Conservation (phyloP, 1,140 invertebrate species). For the Oryzaephilus surinamensis region DNA sequence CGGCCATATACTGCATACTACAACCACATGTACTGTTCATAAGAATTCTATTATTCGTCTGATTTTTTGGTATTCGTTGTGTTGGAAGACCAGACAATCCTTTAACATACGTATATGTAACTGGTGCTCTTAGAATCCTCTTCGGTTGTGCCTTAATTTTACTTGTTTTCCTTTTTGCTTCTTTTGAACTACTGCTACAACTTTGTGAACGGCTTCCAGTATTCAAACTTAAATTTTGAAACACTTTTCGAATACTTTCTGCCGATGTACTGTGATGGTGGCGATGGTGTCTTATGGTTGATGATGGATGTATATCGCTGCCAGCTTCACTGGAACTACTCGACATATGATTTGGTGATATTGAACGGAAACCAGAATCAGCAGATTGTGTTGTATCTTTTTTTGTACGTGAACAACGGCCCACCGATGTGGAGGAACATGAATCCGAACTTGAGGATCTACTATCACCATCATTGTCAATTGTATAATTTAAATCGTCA, state of each 20-base stretch:
- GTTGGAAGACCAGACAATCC: conserved; percentile 69
- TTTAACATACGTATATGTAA: conserved; percentile 65
- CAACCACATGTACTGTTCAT: conserved; percentile 27
- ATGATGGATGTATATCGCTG: conserved; percentile 42
- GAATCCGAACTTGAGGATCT: conserved; percentile 47
- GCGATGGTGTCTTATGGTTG: conserved; percentile 40
- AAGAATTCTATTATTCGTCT: conserved; percentile 32
- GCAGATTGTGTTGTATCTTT: conserved; percentile 19
- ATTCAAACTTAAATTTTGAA: conserved; percentile 53
- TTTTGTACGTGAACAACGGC: conserved; percentile 32
- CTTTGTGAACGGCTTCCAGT: conserved; percentile 51
- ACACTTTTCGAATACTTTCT: conserved; percentile 54
- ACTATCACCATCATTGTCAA: conserved; percentile 45
- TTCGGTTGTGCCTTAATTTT: conserved; percentile 54
- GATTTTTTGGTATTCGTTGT: conserved; percentile 56
- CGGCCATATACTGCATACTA: conserved; percentile 30
- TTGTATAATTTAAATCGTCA: conserved; percentile 36
- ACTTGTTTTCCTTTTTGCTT: conserved; percentile 28
- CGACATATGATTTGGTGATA: conserved; percentile 38
- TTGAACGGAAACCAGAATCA: conserved; percentile 23
- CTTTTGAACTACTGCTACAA: conserved; percentile 43
- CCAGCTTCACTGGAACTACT: conserved; percentile 48
- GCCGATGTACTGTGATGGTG: conserved; percentile 48
- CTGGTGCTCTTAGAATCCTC: conserved; percentile 58
- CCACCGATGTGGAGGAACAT: conserved; percentile 31